Conservation (phyloP, 2,797 vertebrate species). For the Peromyscus melanophrys region DNA sequence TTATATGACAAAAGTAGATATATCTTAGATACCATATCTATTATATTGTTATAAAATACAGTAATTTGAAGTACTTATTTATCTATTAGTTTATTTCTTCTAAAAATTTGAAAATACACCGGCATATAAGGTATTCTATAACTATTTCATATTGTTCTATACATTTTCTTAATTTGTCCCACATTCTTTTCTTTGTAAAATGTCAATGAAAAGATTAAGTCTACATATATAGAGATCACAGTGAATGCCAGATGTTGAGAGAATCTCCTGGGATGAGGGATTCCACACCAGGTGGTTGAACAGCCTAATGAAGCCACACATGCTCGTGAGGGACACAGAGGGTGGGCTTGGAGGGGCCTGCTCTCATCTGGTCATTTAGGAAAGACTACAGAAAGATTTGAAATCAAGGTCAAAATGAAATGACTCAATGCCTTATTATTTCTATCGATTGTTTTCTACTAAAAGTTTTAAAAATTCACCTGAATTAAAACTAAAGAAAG, state of each 20-base stretch:
- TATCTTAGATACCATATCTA: conserved; percentile 1
- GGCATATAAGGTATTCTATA: not conserved
- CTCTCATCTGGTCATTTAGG: conserved; percentile 76
- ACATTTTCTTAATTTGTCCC: conserved; percentile 63
- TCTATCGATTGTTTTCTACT: conserved; percentile 18
- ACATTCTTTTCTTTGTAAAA: conserved; percentile 81
- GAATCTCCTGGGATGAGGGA: conserved; percentile 86
- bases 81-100: conserved; percentile 41
- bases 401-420: conserved; percentile 64
- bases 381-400: conserved; percentile 58
- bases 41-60: conserved; percentile 35
- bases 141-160: conserved; percentile 66
- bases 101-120: conserved; percentile 13
- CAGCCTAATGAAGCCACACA: conserved; percentile 90
- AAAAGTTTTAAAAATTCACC: conserved; percentile 45
- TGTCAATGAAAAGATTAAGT: conserved; percentile 81
- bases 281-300: conserved; percentile 92
- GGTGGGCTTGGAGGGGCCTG: conserved; percentile 72
- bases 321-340: conserved; percentile 80
- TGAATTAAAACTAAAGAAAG: conserved; percentile 38
- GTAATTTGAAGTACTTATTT: conserved; percentile 28
- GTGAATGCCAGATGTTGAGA: conserved; percentile 88
- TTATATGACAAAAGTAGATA: not conserved
- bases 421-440: conserved; percentile 35
- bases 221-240: conserved; percentile 83